Base-by-base conservation (phyloP, 2,888 invertebrate species). In the Diloba caeruleocephala region DNA sequence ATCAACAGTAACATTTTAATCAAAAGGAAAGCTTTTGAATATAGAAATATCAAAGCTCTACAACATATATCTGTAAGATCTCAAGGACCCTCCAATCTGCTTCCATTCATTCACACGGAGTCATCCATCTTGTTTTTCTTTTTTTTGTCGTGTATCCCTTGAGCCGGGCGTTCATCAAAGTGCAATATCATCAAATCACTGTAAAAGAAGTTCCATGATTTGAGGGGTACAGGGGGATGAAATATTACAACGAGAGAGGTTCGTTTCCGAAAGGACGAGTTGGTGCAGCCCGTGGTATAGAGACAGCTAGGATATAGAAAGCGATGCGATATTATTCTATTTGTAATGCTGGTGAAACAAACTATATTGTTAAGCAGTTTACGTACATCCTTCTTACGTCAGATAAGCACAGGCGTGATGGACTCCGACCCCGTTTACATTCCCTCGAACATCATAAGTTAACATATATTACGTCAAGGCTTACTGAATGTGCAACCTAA, bases 181-280 rank as follows among this genome's bases (percentile, higher is more conserved):
- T 92, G 93, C 93, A 93, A 88, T 88, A 90, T 93, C 92, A 93
- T 92, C 91, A 90, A 92, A 93, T 92, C 92, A 91, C 88, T 90
- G 90, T 85, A 84, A 89, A 90, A 90, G 91, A 90, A 92, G 88
- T 90, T 87, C 84, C 88, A 86, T 89, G 92, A 92, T 93, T 92
- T 84, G 80, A 81, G 78, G 78, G 79, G 76, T 74, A 78, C 78
- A 62, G 75, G 81, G 84, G 88, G 89, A 87, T 90, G 86, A 91
- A 91, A 92, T 92, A 92, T 92, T 90, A 91, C 92, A 85, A 85
- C 84, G 84, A 78, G 77, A 77, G 81, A 84, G 87, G 83, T 88
- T 88, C 84, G 82, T 85, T 87, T 85, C 77, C 69, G 74, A 76
- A 79, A 81, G 78, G 81, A 81, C 78, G 81, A 80, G 80, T 78